Conservation (phyloP, 2,888 invertebrate genomes). For the Chalcosyrphus nemorum region DNA sequence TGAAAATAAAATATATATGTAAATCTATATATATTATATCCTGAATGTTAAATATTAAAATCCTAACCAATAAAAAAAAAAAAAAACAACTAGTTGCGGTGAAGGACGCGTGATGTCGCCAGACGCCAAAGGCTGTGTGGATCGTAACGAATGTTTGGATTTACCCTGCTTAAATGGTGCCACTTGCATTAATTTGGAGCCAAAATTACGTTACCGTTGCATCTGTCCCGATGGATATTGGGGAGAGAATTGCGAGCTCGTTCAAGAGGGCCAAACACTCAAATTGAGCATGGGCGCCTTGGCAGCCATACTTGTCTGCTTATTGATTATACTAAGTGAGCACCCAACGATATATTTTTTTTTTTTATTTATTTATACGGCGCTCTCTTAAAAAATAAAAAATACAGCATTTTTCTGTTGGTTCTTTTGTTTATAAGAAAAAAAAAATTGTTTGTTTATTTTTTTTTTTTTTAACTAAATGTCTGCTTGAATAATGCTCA, state of each 20-base stretch:
- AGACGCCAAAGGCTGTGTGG: slow-evolving; percentile 96
- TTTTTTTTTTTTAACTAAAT: slow-evolving; percentile 29
- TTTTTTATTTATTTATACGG: slow-evolving; percentile 34
- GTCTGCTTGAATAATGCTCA: slow-evolving; percentile 61
- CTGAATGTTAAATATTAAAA: slow-evolving; percentile 53
- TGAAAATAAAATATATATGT: slow-evolving; percentile 8
- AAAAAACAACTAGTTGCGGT: slow-evolving; percentile 87
- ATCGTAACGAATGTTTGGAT: slow-evolving; percentile 97
- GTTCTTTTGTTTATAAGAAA: not conserved
- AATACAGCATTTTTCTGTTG: not conserved
- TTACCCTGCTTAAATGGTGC: slow-evolving; percentile 97
- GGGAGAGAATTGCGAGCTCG: slow-evolving; percentile 96
- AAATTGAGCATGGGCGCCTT: slow-evolving; percentile 98
- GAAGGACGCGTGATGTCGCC: slow-evolving; percentile 95
- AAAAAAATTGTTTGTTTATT: not conserved
- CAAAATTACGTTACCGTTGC: slow-evolving; percentile 92
- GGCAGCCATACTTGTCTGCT: slow-evolving; percentile 98
- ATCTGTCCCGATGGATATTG: slow-evolving; percentile 95
- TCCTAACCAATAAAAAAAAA: slow-evolving; percentile 4
- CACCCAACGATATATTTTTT: slow-evolving; percentile 78
- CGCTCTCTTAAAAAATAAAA: slow-evolving; percentile 53
- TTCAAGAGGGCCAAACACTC: slow-evolving; percentile 96
- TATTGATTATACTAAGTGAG: slow-evolving; percentile 98
- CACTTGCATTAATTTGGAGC: slow-evolving; percentile 95
- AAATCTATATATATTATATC: slow-evolving; percentile 10